Percentiles rank a stretch among this genome's conserved stretches.
Evolutionary conservation across 2,113 vertebrate species (phyloP).

Genomic region (cattle (Bos taurus)): DNA sequence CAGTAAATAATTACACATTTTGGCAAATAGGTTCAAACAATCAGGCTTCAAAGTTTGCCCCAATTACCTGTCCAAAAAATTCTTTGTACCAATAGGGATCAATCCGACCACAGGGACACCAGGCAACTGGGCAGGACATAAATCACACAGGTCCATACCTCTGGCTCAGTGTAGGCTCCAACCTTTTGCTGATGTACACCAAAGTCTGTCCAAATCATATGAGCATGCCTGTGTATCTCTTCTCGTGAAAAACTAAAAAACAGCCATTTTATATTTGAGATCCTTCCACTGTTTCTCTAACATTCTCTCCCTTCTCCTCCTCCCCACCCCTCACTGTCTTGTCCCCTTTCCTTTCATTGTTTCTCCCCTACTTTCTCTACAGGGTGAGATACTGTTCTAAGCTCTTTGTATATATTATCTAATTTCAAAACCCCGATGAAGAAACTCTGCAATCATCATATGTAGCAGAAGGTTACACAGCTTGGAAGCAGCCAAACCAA

Average conservation of each 20-base stretch:
- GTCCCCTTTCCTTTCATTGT: not conserved
- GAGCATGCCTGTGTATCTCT: not conserved
- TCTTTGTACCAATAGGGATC: not conserved
- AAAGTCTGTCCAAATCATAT: not conserved
- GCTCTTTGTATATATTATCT: not conserved
- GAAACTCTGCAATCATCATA: not conserved
- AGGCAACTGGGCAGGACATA: not conserved
- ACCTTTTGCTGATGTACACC: not conserved
- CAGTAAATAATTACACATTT: slow-evolving; percentile 48
- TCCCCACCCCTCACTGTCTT: not conserved
- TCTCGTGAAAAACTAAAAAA: not conserved
- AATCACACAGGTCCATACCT: not conserved
- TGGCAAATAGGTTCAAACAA: slow-evolving; percentile 33
- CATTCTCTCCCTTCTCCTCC: not conserved
- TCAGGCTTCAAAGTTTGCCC: slow-evolving; percentile 42
- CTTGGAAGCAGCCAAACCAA: not conserved
- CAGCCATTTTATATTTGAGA: not conserved
- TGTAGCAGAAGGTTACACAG: not conserved
- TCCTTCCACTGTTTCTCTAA: not conserved
- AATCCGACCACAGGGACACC: not conserved
- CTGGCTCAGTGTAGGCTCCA: not conserved
- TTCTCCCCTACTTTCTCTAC: not conserved
- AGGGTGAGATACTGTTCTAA: not conserved
- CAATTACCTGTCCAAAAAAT: not conserved
- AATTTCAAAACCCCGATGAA: not conserved